Base-by-base conservation (phyloP, 2,888 invertebrate genomes). In the Pilophorus perplexus region DNA sequence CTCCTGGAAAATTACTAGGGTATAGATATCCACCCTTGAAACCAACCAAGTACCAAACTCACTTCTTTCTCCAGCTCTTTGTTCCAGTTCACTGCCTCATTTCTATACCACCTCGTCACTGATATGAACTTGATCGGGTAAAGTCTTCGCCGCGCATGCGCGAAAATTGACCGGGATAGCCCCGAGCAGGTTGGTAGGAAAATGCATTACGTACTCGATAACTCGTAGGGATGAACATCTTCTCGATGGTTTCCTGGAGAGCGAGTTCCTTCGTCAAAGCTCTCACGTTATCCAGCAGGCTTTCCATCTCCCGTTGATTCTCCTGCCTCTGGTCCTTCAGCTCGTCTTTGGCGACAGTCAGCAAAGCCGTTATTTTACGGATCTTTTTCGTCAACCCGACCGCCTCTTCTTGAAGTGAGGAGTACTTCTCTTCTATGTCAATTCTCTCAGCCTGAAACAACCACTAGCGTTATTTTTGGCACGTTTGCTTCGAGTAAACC, bases 271-370 rank as follows among this genome's bases (percentile, higher is more conserved):
- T 81, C 66, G 90, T 88, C 60, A 98, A 82, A 64, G 93, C 89
- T 12, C 97, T 81, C 54, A 97, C 90, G 73, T 91, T 93, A 77
- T 99, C 97, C 72, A 96, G 80, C 16, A 98, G 85, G 1, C 93
- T 93, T 78, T 98, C 98, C 86, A 95, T 94, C 80, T 98, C 97
- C 42, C 96, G 80, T 80, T 97, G 96, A 76, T 97, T 95, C 74
- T 99, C 98, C 70, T 93, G 84, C 75, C 94, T 91, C 73, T 91
- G 85, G 78, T 93, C 92, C 0, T 88, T 87, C 68, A 91, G 78
- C 76, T 93, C 92, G 0, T 88, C 89, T 75, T 90, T 90, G 0
- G 89, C 89, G 0, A 90, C 88, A 81, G 92, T 88, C 44, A 95
- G 80, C 79, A 93, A 85, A 57, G 88, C 87, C 77, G 91, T 91